These are phyloP conservation scores for Thunnus maccoyii DNA, from an alignment of 2,113 vertebrate genomes.

Conservation along the genomic window DNA sequence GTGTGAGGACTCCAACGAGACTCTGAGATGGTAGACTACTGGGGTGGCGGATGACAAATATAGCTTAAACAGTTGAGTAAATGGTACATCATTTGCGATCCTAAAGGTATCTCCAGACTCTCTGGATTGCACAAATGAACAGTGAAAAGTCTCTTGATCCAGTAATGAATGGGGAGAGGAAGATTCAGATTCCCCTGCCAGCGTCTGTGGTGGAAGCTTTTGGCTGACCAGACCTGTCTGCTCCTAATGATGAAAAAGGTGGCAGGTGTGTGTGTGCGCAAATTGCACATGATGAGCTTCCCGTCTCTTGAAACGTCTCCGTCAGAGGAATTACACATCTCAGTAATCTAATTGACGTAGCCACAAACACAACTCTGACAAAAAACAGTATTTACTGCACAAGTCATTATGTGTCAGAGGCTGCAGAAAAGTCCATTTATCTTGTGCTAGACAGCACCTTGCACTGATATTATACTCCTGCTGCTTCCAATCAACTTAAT, in stretches of 20 bases:
- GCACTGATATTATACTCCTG: conserved; percentile 59
- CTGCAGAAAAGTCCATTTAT: conserved; percentile 68
- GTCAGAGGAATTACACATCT: conserved; percentile 69
- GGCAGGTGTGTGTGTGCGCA: conserved; percentile 65
- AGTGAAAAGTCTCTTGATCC: conserved; percentile 46
- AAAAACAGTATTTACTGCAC: conserved; percentile 71
- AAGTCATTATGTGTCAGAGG: conserved; percentile 70
- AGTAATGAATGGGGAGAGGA: conserved; percentile 40
- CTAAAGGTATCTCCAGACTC: conserved; percentile 24
- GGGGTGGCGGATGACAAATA: conserved; percentile 11
- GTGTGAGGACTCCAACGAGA: neutral
- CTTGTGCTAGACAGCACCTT: conserved; percentile 59
- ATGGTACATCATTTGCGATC: conserved; percentile 54
- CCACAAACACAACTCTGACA: conserved; percentile 70
- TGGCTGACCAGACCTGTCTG: conserved; percentile 50
- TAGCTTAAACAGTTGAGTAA: conserved; percentile 8
- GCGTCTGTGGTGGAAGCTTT: conserved; percentile 25
- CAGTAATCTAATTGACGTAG: conserved; percentile 73
- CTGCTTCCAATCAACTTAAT: conserved; percentile 72
- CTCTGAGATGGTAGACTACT: conserved; percentile 9
- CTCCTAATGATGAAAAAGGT: conserved; percentile 78
- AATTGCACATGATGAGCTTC: conserved; percentile 80
- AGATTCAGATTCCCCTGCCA: conserved; percentile 28
- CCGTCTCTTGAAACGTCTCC: conserved; percentile 61
- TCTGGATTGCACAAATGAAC: conserved; percentile 57